Evolutionary conservation across 2,888 invertebrate species (phyloP).

Genomic region (Noctua janthina): DNA sequence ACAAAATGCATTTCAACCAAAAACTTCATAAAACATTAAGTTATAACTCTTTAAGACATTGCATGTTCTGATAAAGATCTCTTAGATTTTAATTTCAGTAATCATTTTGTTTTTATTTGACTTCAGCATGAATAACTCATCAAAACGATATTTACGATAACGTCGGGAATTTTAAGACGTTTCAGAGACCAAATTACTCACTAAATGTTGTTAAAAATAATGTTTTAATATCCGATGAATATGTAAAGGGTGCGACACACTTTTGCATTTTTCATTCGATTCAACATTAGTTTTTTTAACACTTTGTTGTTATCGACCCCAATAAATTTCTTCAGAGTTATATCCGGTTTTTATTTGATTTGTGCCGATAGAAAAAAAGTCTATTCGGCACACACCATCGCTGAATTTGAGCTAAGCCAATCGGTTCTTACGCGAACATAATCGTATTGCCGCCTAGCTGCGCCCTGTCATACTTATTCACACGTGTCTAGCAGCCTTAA

Average conservation of each 20-base stretch:
- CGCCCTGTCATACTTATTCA: too few species aligned
- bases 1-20: conserved; percentile 1
- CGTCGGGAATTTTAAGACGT: conserved; percentile 23
- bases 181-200: conserved; percentile 5
- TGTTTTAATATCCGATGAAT: not conserved
- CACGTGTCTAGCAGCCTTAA: too few species aligned
- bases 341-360: too few species aligned
- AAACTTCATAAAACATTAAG: conserved; percentile 27
- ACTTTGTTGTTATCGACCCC: too few species aligned
- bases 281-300: not conserved
- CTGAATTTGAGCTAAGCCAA: too few species aligned
- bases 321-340: not conserved
- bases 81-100: conserved; percentile 47
- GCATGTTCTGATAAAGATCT: conserved; percentile 58
- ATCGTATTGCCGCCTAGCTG: too few species aligned
- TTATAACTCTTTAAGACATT: conserved; percentile 45
- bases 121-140: conserved; percentile 55
- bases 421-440: too few species aligned
- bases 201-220: not conserved
- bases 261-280: not conserved
- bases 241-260: not conserved
- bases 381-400: too few species aligned
- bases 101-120: conserved; percentile 54
- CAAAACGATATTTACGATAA: conserved; percentile 51
- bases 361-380: too few species aligned